A percentile compares a stretch with the other conserved stretches of the same genome.
Evolutionary conservation across 2,888 invertebrate genomes (phyloP).

Genomic region (Apotomis betuletana): DNA sequence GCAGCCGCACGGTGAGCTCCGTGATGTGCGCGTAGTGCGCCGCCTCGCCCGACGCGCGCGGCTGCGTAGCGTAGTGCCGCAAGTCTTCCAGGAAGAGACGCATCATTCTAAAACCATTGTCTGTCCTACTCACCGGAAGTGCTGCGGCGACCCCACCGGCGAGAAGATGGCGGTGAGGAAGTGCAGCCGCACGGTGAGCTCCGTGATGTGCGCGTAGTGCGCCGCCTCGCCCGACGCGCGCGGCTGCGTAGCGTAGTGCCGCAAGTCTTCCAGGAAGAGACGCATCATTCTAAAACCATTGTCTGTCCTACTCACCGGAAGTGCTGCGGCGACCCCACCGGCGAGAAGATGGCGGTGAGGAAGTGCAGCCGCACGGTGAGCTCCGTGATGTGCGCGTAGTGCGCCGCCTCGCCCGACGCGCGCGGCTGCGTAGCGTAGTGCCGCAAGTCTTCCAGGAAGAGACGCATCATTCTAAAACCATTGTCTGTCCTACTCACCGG

Average conservation of each 20-base stretch:
- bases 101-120: constrained; percentile 86
- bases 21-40: constrained; percentile 87
- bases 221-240: constrained; percentile 60
- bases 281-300: constrained; percentile 87
- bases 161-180: constrained; percentile 97
- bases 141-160: constrained; percentile 93
- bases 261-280: constrained; percentile 94
- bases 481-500: constrained; percentile 74
- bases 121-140: constrained; percentile 85
- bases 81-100: constrained; percentile 95
- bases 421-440: constrained; percentile 79
- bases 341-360: constrained; percentile 95
- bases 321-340: constrained; percentile 93
- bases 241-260: constrained; percentile 82
- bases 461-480: constrained; percentile 88
- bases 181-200: constrained; percentile 95
- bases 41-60: constrained; percentile 57
- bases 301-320: constrained; percentile 84
- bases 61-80: constrained; percentile 83
- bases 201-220: constrained; percentile 88
- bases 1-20: constrained; percentile 94
- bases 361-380: constrained; percentile 96
- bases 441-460: constrained; percentile 94
- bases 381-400: constrained; percentile 90
- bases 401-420: constrained; percentile 60